These are phyloP conservation scores for Gisinianus flammeolus DNA, from an alignment of 2,888 invertebrate genomes.

Conservation along the genomic window DNA sequence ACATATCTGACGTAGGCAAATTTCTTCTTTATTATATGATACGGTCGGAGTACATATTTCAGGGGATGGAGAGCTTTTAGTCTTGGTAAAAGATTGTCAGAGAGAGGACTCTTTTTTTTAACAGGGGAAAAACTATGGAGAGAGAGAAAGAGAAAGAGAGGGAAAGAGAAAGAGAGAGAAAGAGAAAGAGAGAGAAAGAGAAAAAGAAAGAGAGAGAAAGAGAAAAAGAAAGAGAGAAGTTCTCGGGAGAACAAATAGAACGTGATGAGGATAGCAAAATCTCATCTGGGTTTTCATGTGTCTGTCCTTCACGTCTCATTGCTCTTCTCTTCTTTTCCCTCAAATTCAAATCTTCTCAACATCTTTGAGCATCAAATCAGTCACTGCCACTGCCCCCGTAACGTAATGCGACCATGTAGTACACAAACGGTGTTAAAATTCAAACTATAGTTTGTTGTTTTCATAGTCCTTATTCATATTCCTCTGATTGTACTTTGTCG, in stretches of 20 bases:
- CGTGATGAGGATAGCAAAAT: constrained; percentile 50
- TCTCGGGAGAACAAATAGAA: constrained; percentile 44
- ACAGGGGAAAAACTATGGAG: background rate
- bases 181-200: background rate
- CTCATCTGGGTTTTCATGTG: constrained; percentile 34
- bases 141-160: background rate
- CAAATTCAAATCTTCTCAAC: constrained; percentile 23
- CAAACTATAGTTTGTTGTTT: background rate
- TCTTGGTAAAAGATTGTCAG: constrained; percentile 25
- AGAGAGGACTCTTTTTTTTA: constrained; percentile 4
- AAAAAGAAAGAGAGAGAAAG: background rate
- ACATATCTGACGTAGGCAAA: constrained; percentile 25
- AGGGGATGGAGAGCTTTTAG: background rate
- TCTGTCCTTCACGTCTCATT: constrained; percentile 25
- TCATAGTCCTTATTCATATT: background rate
- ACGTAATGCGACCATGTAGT: background rate
- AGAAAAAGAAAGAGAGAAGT: background rate
- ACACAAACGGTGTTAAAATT: background rate
- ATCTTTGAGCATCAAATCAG: constrained; percentile 36
- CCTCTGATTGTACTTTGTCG: too few species aligned
- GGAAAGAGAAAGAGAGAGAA: background rate
- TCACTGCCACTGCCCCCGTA: constrained; percentile 35
- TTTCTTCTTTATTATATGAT: constrained; percentile 14
- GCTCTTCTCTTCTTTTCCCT: constrained; percentile 2
- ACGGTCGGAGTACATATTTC: background rate